These are phyloP conservation scores for Pseudomyrmex gracilis DNA, from an alignment of 1,140 invertebrate species.

Conservation along the genomic window DNA sequence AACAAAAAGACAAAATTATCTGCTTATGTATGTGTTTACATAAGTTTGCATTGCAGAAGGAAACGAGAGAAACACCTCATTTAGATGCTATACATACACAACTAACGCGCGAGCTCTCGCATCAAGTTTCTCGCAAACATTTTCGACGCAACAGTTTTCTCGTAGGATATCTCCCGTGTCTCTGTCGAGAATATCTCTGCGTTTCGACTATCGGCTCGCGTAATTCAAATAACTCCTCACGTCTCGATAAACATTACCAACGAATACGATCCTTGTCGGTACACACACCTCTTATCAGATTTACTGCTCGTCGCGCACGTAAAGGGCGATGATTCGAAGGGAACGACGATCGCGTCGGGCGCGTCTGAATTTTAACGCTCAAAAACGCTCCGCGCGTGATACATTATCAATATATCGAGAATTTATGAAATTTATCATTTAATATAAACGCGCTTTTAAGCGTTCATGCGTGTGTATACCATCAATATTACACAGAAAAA, in stretches of 20 bases:
- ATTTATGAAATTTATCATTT: not conserved
- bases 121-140: constrained; percentile 41
- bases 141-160: constrained; percentile 38
- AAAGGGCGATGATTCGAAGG: constrained; percentile 7
- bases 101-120: constrained; percentile 20
- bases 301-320: constrained; percentile 30
- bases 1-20: not conserved
- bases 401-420: not conserved
- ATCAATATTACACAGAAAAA: too few species aligned
- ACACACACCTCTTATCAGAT: constrained; percentile 62
- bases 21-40: constrained; percentile 26
- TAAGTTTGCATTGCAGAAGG: constrained; percentile 43
- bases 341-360: not conserved
- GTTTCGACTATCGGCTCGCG: constrained; percentile 60
- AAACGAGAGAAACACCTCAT: not conserved
- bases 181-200: constrained; percentile 34
- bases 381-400: not conserved
- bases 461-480: too few species aligned
- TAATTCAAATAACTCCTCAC: constrained; percentile 61
- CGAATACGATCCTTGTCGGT: constrained; percentile 43
- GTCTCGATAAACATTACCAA: constrained; percentile 57
- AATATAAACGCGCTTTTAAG: not conserved
- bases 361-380: not conserved
- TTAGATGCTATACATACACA: constrained; percentile 7
- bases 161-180: constrained; percentile 42